phyloP scores from a whole-genome alignment of 2,113 vertebrate species.

The Lichenostomus cassidix region DNA sequence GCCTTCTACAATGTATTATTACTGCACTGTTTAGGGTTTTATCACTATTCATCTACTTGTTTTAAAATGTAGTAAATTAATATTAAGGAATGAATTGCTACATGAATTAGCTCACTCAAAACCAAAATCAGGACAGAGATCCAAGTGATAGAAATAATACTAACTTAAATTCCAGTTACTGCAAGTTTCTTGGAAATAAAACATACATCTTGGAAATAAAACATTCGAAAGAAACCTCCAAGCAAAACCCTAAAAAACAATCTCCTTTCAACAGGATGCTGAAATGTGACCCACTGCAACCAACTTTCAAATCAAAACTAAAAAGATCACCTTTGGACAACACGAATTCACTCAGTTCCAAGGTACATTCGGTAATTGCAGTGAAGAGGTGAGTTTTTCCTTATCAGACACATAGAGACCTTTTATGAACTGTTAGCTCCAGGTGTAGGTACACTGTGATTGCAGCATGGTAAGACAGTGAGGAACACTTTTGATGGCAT shows the following conservation, averaged over 20 bases:
- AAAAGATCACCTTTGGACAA: not conserved
- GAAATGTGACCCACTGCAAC: not conserved
- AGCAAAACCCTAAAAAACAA: not conserved
- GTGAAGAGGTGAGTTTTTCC: not conserved
- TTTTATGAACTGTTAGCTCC: not conserved
- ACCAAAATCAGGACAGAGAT: not conserved
- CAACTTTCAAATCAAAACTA: not conserved
- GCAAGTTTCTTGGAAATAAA: not conserved
- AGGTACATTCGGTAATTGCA: not conserved
- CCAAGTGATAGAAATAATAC: not conserved
- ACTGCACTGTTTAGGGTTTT: not conserved
- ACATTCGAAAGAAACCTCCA: not conserved
- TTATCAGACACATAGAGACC: not conserved
- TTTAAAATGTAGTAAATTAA: not conserved
- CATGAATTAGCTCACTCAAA: not conserved
- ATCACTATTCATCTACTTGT: not conserved
- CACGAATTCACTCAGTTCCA: not conserved
- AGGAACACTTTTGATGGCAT: not conserved
- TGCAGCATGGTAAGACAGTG: not conserved
- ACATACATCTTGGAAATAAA: not conserved
- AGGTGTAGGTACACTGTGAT: not conserved
- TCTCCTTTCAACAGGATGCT: not conserved
- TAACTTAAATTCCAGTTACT: not conserved
- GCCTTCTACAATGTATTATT: not conserved
- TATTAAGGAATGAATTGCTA: not conserved